phyloP scores from a whole-genome alignment of 53 echinoderm and acorn worm genomes.

The Temnopleurus reevesii region DNA sequence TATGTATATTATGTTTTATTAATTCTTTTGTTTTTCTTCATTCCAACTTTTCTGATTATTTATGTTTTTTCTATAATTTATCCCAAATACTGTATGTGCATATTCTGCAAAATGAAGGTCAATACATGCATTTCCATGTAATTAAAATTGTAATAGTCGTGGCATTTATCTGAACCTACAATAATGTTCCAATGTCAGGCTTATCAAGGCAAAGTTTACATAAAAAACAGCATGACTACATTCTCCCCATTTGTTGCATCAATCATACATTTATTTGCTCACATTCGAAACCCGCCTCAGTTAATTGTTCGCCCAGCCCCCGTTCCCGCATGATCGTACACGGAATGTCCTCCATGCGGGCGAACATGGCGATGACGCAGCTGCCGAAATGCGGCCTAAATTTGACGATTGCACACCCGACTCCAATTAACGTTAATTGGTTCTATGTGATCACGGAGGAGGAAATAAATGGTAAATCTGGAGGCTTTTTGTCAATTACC shows the following conservation, averaged over 20 bases:
- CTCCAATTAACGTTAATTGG: conserved; percentile 19
- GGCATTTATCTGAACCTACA: background rate
- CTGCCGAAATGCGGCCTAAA: background rate
- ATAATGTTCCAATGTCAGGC: background rate
- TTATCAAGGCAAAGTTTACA: background rate
- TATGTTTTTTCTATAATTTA: no score
- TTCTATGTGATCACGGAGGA: conserved; percentile 6
- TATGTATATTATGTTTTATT: no score
- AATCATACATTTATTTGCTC: background rate
- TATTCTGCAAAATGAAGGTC: no score
- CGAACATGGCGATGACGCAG: background rate
- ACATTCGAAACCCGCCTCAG: background rate
- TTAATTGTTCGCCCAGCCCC: background rate
- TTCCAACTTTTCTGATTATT: no score
- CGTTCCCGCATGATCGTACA: background rate
- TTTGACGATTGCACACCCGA: conserved; percentile 4
- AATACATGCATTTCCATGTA: no score
- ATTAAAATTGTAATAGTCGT: background rate
- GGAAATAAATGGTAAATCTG: conserved; percentile 2
- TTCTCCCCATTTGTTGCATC: background rate
- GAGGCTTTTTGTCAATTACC: conserved; percentile 17
- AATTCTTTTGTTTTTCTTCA: no score
- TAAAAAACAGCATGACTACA: background rate
- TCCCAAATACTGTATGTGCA: no score
- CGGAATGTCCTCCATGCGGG: background rate